Evolutionary conservation across 1,140 invertebrate species (phyloP), one percentile per base, ranked within the genome.

Genomic region (Dendrolimus kikuchii): DNA sequence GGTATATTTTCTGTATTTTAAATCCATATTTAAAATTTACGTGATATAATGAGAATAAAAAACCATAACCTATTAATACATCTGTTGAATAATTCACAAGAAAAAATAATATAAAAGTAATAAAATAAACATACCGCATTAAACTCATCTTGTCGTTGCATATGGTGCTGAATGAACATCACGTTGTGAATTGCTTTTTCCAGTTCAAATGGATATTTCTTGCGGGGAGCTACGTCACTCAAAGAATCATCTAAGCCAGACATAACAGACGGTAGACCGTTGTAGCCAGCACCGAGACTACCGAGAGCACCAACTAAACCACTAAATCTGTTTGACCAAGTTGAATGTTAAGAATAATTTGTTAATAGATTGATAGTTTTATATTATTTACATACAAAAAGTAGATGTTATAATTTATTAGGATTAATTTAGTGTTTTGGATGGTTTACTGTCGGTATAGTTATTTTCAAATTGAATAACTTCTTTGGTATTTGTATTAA

Each of bases 111-210:
- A 48, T 7, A 46, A 46, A 46, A 7, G n/a, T 10, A 39, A 6
- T 5, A 36, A 41, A 38, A 42, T 40, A 57, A 51, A 82, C 90
- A 88, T 88, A 98, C 96, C 87, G 95, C 94, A 88, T 97, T 95
- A 77, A 96, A 98, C 79, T 96, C 95, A 77, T 98, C 96, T 72
- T 96, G 94, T 7, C 96, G 91, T 68, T 95, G 94, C 89, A 97
- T 96, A 67, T 97, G 96, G 77, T 97, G 95, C 65, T 97, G 95
- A 62, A 98, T 97, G 74, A 98, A 98, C 92, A 96, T 95, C 38
- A 98, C 95, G 78, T 98, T 98, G 69, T 97, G 95, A 58, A 98
- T 94, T 38, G 96, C 96, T 77, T 97, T 96, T 71, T 97, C 95
- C 61, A 98, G 87, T 74, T 97, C 96, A 71, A 96, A 96, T 0